Evolutionary conservation across 2,113 vertebrate genomes (phyloP), one percentile per base, ranked within the genome.

Genomic region (Thalassoma bifasciatum): DNA sequence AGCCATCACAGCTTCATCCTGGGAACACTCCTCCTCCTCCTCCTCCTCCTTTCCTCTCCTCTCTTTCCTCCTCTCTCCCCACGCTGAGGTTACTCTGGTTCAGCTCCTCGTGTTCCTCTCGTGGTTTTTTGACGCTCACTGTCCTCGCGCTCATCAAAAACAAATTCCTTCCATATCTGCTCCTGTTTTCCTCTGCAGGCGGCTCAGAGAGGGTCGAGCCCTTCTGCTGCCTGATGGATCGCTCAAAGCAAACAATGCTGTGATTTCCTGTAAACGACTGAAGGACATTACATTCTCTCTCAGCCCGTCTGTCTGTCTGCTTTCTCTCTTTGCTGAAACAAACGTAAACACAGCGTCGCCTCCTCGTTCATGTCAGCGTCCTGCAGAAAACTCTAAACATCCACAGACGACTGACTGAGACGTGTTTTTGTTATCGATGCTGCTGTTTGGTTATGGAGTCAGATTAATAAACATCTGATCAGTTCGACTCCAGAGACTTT

Each of bases 11-110:
- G 24, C 54, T 84, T 70, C 66, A 58, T 72, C 83, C 76, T 86
- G 84, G 70, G 81, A 86, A 87, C 75, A 85, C 79, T 82, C 77
- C 78, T 88, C 81, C 82, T 83, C 77, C 75, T 77, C 57, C 36
- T 58, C 40, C 46, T 47, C 68, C 37, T 60, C 66, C 51, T 49
- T 62, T 69, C 72, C 80, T 79, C 56, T 40, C 56, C 36, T 47
- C 19, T 47, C 23, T 22, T 16, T n/a, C 22, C 12, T 7, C 14
- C 13, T 24, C 47, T 61, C 36, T 26, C 8, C 38, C 17, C 17
- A n/a, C 11, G 30, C 44, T 22, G 72, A 66, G 81, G 73, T 85
- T 85, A 81, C 72, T 87, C 11, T 2, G 56, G 82, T 74, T 80
- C 71, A 79, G 4, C 14, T 66, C 50, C 23, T 2, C 19, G 36